Conservation (phyloP, 35 echinoderm and acorn worm genomes). For the Apostichopus parvimensis region DNA sequence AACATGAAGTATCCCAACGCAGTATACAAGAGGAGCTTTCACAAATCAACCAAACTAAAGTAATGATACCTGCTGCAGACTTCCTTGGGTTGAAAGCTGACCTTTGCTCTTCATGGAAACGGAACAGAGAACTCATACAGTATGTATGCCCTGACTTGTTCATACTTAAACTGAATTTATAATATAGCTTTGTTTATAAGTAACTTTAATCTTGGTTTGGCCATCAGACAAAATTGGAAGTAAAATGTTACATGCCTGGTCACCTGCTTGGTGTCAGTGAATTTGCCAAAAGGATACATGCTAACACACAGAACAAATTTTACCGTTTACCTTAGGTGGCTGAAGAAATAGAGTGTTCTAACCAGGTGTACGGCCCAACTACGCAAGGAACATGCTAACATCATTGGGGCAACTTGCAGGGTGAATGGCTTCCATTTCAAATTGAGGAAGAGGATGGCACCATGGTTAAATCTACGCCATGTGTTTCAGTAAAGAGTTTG, state of each 20-base stretch:
- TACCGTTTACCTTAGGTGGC: not conserved
- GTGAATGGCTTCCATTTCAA: constrained; percentile 30
- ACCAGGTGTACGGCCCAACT: not conserved
- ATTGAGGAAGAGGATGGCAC: not conserved
- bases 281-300: too few relatives aligned
- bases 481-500: too few relatives aligned
- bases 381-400: not conserved
- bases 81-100: constrained; percentile 25
- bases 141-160: not conserved
- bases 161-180: not conserved
- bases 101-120: constrained; percentile 46
- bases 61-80: constrained; percentile 16
- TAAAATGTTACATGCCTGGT: too few relatives aligned
- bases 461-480: too few relatives aligned
- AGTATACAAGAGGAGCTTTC: not conserved
- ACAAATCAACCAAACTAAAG: not conserved
- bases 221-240: too few relatives aligned
- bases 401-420: constrained; percentile 33
- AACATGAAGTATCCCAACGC: not conserved
- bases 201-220: too few relatives aligned
- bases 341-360: constrained; percentile 1
- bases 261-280: too few relatives aligned
- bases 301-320: not conserved
- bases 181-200: not conserved
- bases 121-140: constrained; percentile 44